phyloP scores from a whole-genome alignment of 2,797 vertebrate species.

The Fundulus diaphanus region DNA sequence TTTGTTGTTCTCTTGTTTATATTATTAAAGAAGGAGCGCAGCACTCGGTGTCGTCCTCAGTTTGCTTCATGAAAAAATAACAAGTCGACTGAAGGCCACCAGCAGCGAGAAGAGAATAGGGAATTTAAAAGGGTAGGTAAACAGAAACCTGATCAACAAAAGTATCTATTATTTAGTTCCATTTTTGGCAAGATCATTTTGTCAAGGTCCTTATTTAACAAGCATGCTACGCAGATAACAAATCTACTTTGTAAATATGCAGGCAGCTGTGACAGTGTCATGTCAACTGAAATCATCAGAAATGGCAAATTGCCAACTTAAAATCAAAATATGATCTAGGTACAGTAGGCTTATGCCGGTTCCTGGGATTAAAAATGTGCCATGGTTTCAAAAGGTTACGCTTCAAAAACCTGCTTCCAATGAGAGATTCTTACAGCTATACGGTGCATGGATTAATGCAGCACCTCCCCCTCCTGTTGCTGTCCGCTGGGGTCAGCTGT shows the following conservation, averaged over 20 bases:
- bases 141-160: slow-evolving; percentile 90
- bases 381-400: neutral
- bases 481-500: too few relatives aligned
- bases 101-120: slow-evolving; percentile 90
- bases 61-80: slow-evolving; percentile 96
- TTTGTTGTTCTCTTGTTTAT: slow-evolving; percentile 74
- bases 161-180: slow-evolving; percentile 93
- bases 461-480: too few relatives aligned
- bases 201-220: slow-evolving; percentile 82
- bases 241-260: slow-evolving; percentile 33
- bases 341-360: neutral
- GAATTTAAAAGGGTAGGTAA: slow-evolving; percentile 92
- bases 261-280: slow-evolving; percentile 48
- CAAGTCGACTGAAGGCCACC: slow-evolving; percentile 89
- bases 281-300: slow-evolving; percentile 33
- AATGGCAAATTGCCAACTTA: slow-evolving; percentile 33
- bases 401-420: too few relatives aligned
- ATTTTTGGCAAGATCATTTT: slow-evolving; percentile 88
- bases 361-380: neutral
- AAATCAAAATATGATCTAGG: slow-evolving; percentile 13
- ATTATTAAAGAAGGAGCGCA: slow-evolving; percentile 85
- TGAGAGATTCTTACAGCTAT: neutral
- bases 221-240: slow-evolving; percentile 63
- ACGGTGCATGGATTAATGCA: neutral
- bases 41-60: slow-evolving; percentile 86